Conservation (phyloP, 2,888 invertebrate genomes). For the Dorcus hopei region DNA sequence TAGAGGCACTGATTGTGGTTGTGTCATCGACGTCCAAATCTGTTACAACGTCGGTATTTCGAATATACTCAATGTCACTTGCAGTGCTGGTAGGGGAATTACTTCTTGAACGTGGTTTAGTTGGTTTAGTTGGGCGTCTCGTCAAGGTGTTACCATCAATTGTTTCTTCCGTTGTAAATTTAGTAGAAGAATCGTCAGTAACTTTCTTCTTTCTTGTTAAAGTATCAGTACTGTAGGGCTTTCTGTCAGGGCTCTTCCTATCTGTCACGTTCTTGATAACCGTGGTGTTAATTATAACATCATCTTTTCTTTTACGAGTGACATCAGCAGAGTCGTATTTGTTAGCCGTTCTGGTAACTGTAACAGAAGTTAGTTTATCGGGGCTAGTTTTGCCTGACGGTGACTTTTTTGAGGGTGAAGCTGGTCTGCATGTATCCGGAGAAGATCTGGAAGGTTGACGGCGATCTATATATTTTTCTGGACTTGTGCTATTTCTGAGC, state of each 20-base stretch:
- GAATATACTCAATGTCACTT: constrained; percentile 53
- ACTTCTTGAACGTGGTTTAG: constrained; percentile 36
- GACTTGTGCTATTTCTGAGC: constrained; percentile 53
- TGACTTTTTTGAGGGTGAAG: constrained; percentile 32
- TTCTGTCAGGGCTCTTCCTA: constrained; percentile 1
- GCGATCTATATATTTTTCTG: constrained; percentile 32
- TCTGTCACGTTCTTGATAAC: background rate
- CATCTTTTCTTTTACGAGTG: too few species aligned
- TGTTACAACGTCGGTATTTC: constrained; percentile 34
- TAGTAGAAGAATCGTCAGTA: background rate
- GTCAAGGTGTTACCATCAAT: constrained; percentile 31
- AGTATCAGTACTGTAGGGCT: constrained; percentile 25
- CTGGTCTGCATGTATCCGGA: constrained; percentile 19
- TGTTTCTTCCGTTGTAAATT: background rate
- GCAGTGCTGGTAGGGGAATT: constrained; percentile 44
- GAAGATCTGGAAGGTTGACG: constrained; percentile 9
- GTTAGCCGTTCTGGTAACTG: too few species aligned
- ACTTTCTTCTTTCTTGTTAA: constrained; percentile 27
- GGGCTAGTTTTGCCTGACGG: constrained; percentile 4
- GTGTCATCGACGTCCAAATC: constrained; percentile 40
- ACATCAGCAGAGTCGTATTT: too few species aligned
- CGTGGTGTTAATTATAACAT: too few species aligned
- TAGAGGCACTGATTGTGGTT: background rate
- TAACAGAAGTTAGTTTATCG: constrained; percentile 20
- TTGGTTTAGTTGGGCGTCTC: constrained; percentile 22